Evolutionary conservation across 2,888 invertebrate species (phyloP), one percentile per base, ranked within the genome.

Genomic region (Argynnis bischoffii): DNA sequence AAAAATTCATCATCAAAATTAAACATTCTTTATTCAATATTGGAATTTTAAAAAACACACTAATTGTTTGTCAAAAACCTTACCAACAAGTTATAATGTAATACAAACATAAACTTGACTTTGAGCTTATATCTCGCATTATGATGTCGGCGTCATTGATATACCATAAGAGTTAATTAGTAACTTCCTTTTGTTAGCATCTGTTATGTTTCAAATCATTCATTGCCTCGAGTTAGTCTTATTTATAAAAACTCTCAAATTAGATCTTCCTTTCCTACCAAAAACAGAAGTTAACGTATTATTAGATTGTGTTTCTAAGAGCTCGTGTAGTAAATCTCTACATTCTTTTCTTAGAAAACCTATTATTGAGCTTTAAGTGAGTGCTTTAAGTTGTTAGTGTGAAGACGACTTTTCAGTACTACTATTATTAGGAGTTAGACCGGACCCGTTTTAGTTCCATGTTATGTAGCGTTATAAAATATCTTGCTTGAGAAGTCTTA

Each of bases 131-230:
- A 55, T 64, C 57, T 59, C 21, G 26, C 55, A 50, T 46, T 35
- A 46, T 41, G 5, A 16, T 35, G 26, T 64, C 67, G 67, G 69
- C 47, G 51, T 53, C 53, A 64, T 54, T 61, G 67, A 67, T 55
- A 51, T 55, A 61, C 59, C 53, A 66, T 69, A 70, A 75, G 74
- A 75, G 78, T 80, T 84, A 83, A 85, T 84, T 81, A 82, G 79
- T 75, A 60, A 67, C 76, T 76, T 77, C 72, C 76, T 74, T 80
- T 80, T 82, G 78, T 82, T 78, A 63, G 69, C 80, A 79, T 80
- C 77, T 85, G 85, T 78, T 82, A 75, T 75, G 73, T 75, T 81
- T 84, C 80, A 78, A 78, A 72, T 68, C 66, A 55, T 66, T 72
- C 70, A 69, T 65, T 63, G 64, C 53, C 63, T 54, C 41, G 41